Evolutionary conservation across 1,140 invertebrate genomes (phyloP).

Genomic region (Cylas formicarius): DNA sequence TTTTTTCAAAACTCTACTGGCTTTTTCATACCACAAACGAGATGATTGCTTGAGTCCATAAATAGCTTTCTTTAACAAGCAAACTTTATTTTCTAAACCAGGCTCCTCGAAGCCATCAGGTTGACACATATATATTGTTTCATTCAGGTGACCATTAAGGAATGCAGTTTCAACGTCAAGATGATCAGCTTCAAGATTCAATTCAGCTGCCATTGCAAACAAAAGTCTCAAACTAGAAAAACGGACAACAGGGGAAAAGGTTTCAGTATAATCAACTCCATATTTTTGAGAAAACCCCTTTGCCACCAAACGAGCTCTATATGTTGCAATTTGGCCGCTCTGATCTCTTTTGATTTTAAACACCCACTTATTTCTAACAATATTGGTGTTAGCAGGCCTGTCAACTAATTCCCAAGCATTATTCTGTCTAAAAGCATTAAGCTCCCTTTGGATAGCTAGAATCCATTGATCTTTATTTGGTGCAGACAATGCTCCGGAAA

Average conservation of each 20-base stretch:
- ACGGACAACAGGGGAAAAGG: conserved; percentile 37
- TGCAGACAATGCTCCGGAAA: conserved; percentile 18
- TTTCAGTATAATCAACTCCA: conserved; percentile 40
- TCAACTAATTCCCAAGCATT: conserved; percentile 39
- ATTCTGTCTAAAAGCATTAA: conserved; percentile 35
- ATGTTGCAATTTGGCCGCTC: conserved; percentile 30
- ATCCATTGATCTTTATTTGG: conserved; percentile 19
- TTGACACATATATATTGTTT: conserved; percentile 29
- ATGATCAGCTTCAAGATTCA: conserved; percentile 14
- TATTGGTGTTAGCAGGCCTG: conserved; percentile 19
- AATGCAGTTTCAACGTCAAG: conserved; percentile 40
- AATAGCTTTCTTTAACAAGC: conserved; percentile 33
- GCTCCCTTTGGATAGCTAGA: conserved; percentile 28
- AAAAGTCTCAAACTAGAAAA: conserved; percentile 27
- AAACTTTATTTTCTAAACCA: conserved; percentile 22
- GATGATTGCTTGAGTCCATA: conserved; percentile 44
- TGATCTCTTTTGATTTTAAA: conserved; percentile 37
- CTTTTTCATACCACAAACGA: conserved; percentile 39
- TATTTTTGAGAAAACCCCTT: conserved; percentile 39
- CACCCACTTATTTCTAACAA: conserved; percentile 43
- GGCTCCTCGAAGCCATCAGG: conserved; percentile 28
- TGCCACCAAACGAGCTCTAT: conserved; percentile 38
- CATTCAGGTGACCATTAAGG: conserved; percentile 30
- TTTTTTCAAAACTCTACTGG: conserved; percentile 25
- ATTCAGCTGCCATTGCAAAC: conserved; percentile 17